Evolutionary conservation across 1,140 invertebrate species (phyloP), one percentile per base, ranked within the genome.

Genomic region (Caenorhabditis brenneri): DNA sequence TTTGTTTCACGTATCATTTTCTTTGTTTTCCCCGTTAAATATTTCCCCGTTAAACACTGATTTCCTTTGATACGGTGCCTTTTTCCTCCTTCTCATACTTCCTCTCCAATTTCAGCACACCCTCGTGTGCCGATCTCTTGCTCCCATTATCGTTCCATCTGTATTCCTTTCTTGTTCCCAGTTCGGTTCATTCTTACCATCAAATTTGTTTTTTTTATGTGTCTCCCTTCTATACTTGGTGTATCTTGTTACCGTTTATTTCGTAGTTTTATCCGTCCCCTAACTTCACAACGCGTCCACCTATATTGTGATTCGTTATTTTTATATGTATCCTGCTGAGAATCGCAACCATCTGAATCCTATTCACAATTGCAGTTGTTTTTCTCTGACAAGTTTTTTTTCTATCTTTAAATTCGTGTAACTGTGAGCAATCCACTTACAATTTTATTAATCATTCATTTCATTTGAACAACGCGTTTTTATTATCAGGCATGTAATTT

Each of bases 381-480:
- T 46, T n/a, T 12, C n/a, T 22, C 65, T 36, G 5, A 5, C 22
- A 12, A n/a, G n/a, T n/a, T n/a, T n/a, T n/a, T n/a, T n/a, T n/a
- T n/a, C n/a, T 46, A 42, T 42, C 36, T 42, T 15, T 39, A 12
- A 74, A 22, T 22, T 42, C 36, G 65, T 74, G 65, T 74, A 1
- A 42, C 29, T 74, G 65, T 74, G n/a, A 74, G 39, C 33, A 36
- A 33, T 36, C 53, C n/a, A 65, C n/a, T 65, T 65, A 65, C 60
- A n/a, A 51, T n/a, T n/a, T n/a, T n/a, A n/a, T 51, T 51, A n/a
- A 46, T 12, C 42, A 46, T n/a, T 51, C n/a, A 39, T 65, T 36
- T 19, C 33, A 36, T 65, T 27, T 29, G 24, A 58, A 58, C 22
- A 58, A 27, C 24, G 53, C 9, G 24, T 58, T 58, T n/a, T 51